phyloP scores from a whole-genome alignment of 2,113 vertebrate species.

The Cricetomys ansorgei region DNA sequence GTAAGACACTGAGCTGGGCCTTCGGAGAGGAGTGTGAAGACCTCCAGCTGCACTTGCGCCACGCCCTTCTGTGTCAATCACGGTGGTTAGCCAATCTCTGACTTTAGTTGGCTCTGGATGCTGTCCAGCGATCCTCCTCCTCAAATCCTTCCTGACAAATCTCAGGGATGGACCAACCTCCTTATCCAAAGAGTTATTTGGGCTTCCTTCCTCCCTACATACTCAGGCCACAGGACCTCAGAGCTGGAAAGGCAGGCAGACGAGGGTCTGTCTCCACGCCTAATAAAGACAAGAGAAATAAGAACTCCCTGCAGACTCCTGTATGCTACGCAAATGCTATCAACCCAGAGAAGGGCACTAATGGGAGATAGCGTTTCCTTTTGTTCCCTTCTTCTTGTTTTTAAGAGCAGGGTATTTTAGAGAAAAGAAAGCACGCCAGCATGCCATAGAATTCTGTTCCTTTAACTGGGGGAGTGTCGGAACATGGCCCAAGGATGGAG shows the following conservation, averaged over 20 bases:
- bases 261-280: not conserved
- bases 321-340: not conserved
- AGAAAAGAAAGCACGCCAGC: not conserved
- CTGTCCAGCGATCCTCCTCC: constrained; percentile 1
- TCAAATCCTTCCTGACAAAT: constrained; percentile 30
- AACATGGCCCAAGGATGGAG: not conserved
- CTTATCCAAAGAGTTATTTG: not conserved
- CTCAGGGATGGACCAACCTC: not conserved
- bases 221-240: not conserved
- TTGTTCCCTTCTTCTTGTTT: no score
- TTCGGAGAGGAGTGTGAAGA: not conserved
- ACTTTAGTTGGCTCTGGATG: not conserved
- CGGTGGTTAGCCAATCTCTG: not conserved
- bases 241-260: not conserved
- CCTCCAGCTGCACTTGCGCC: not conserved
- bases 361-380: not conserved
- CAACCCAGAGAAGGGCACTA: not conserved
- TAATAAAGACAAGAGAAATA: not conserved
- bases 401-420: not conserved
- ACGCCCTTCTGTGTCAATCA: not conserved
- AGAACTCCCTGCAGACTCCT: not conserved
- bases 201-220: not conserved
- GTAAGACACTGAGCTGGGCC: not conserved
- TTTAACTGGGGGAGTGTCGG: not conserved
- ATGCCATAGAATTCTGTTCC: no score